Base-by-base conservation (phyloP, 2,113 vertebrate species). In the Eidolon helvum region DNA sequence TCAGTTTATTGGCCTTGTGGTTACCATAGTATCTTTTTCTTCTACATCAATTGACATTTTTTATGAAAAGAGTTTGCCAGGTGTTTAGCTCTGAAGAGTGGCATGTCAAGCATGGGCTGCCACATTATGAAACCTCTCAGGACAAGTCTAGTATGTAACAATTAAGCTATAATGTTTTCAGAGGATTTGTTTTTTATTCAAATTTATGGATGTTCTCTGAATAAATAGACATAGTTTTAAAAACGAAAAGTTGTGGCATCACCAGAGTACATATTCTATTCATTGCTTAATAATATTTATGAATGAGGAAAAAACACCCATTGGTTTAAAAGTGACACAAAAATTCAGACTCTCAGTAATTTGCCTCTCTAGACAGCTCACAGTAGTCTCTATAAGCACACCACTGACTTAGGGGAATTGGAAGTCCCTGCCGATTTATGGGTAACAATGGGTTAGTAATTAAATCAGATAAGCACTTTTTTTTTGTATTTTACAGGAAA, bases 41-140 rank as follows among this genome's bases (percentile, higher is more conserved):
- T 98, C 93, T 98, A 97, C 98, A 97, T 97, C 95, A 97, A 91
- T 94, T 97, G 95, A 57, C 84, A 83, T 98, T 98, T 97, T 98
- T 98, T 94, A 97, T 98, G 68, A 97, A 94, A 98, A 97, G 61
- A 94, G 21, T 97, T 98, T 97, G 75, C 93, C 95, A 85, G 75
- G 95, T 95, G 63, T 95, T 98, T 90, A 69, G 57, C 87, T 97
- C 87, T 80, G 69, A 83, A 96, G 71, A 84, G 57, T 59, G 69
- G 74, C 35, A 71, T 38, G 8, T 2, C 33, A 66, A 95, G 35
- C 68, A 57, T 43, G 66, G 72, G 71, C 85, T 91, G 55, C 97
- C 91, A 78, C 7, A 16, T 97, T 87, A 92, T 87, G 57, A 95
- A 96, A 43, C 30, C 0, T 0, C 50, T 65, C 1, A 92, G 79